Evolutionary conservation across 2,888 invertebrate species (phyloP), one percentile per base, ranked within the genome.

Genomic region (Tetragonula carbonaria): DNA sequence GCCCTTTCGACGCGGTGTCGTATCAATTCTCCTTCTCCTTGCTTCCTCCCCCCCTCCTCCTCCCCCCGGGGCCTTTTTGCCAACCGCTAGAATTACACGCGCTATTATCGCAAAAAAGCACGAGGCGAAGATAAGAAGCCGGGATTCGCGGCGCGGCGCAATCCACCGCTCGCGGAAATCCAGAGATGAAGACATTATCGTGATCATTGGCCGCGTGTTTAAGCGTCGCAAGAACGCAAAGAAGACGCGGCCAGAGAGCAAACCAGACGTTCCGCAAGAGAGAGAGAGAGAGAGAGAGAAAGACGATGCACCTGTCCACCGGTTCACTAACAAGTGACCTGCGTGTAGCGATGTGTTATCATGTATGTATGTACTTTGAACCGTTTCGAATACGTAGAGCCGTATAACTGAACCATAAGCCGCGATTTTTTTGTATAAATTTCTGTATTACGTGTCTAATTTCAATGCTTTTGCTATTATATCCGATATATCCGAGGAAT

Each of bases 111-210:
- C 78, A 80, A 84, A 71, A 85, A 80, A 84, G 65, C 67, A 59
- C n/a, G 71, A 28, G 28, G 45, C 33, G 45, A 63, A 84, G 85
- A 85, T 85, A 85, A 79, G 84, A 74, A 75, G 79, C 70, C 45
- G 74, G 74, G 84, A 78, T 79, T 66, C 85, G 84, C 84, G 76
- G 75, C 85, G 84, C 73, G 84, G 67, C 33, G 81, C 84, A 67
- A 82, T 82, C 78, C 74, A 59, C 65, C 68, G 82, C 66, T 74
- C 77, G 84, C 84, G 84, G 80, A 85, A 84, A 85, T 57, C 77
- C 70, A 74, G 84, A 84, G 87, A 89, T 89, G 86, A 89, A 89
- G 89, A 89, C 89, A 89, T 89, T 89, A 89, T 86, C 89, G 86
- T 78, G 76, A 86, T 82, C 78, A 77, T 82, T 86, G 81, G 45